Conservation (phyloP, 2,113 vertebrate genomes). For the Macquaria australasica region DNA sequence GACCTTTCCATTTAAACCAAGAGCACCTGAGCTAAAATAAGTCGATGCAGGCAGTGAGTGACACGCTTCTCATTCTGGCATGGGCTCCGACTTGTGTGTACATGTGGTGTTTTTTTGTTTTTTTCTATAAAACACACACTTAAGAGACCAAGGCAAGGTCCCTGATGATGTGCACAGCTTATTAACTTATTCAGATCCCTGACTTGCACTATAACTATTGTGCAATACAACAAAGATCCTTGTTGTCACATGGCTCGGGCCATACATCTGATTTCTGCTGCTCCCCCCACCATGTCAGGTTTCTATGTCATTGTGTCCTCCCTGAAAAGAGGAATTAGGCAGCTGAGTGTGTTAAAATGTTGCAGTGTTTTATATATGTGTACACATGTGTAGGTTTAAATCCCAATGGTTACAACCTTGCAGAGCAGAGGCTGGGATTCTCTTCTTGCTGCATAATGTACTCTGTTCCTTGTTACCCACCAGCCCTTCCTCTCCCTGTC, state of each 20-base stretch:
- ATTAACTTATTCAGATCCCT: conserved; percentile 43
- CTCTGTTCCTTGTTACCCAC: conserved; percentile 7
- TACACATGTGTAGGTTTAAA: not conserved
- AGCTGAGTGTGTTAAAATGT: not conserved
- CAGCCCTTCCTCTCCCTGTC: not conserved
- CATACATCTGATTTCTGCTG: not conserved
- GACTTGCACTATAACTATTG: conserved; percentile 9
- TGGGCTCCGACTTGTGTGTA: not conserved
- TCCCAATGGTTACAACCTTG: conserved; percentile 1
- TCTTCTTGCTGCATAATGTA: not conserved
- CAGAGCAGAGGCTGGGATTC: conserved; percentile 11
- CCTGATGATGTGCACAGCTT: conserved; percentile 18
- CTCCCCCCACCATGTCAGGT: not conserved
- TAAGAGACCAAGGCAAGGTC: conserved; percentile 9
- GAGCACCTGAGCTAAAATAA: conserved; percentile 26
- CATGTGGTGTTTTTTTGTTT: conserved; percentile 8
- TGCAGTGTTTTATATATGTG: not conserved
- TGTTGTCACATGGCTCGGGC: not conserved
- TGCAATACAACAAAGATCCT: not conserved
- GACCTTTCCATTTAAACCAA: conserved; percentile 2
- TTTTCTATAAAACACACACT: conserved; percentile 16
- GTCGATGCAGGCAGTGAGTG: not conserved
- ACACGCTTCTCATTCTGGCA: not conserved
- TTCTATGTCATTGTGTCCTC: not conserved
- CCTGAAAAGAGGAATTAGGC: not conserved